phyloP scores from a whole-genome alignment of 2,113 vertebrate genomes.

The Lophochroa leadbeateri region DNA sequence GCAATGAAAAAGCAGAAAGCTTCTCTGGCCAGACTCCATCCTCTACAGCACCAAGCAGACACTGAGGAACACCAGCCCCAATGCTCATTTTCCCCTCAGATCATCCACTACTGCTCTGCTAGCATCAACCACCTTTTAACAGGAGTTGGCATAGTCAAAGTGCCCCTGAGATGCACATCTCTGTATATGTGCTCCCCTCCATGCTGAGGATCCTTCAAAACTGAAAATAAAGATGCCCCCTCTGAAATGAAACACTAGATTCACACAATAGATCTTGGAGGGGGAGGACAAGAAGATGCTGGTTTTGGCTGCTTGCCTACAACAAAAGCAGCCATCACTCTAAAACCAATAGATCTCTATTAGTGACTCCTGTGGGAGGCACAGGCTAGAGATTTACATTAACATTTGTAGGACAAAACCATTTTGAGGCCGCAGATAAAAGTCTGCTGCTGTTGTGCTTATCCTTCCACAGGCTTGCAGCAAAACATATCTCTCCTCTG shows the following conservation, averaged over 20 bases:
- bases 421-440: neutral
- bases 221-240: neutral
- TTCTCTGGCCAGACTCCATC: conserved; percentile 23
- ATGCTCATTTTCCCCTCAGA: neutral
- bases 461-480: neutral
- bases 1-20: conserved; percentile 6
- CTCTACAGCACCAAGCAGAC: neutral
- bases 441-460: neutral
- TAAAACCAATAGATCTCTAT: neutral
- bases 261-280: neutral
- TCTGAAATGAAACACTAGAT: neutral
- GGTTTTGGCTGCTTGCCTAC: conserved; percentile 1
- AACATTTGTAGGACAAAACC: neutral
- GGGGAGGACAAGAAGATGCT: neutral
- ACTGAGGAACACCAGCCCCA: neutral
- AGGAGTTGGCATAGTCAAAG: neutral
- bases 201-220: neutral
- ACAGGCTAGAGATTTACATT: neutral
- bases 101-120: neutral
- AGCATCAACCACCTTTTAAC: neutral
- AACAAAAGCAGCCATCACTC: neutral
- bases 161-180: neutral
- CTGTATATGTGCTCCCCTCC: neutral
- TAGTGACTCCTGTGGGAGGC: neutral
- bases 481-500: neutral